Evolutionary conservation across 2,797 vertebrate genomes (phyloP), one percentile per base, ranked within the genome.

Genomic region (Pipistrellus pipistrellus): DNA sequence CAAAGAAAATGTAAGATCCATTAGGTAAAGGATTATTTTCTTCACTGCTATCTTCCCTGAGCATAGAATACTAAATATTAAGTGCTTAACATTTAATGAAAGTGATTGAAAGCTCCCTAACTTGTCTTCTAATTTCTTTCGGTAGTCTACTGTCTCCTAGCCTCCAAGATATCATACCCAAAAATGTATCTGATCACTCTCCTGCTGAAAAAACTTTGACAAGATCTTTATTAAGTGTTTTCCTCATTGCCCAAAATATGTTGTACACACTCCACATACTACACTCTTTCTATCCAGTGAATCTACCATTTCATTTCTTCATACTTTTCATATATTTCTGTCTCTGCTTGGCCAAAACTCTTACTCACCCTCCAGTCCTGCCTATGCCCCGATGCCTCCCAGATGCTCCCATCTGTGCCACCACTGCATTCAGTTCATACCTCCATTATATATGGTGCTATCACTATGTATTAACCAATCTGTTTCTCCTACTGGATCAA

Each of bases 31-130:
- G 8, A 82, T 35, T 66, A 85, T 88, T 82, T 73, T 86, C 72
- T 76, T 85, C 68, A 78, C 8, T 85, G 62, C 32, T 95, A 13
- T 62, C 30, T 76, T 90, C 32, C 35, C 68, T 8, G 3, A 83
- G 41, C 32, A 38, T 68, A 91, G 38, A 89, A 41, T 80, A 85
- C 44, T 73, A 87, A 91, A 78, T 92, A 95, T n/a, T 48, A 68
- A 7, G 11, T 57, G 20, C 46, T 73, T 80, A n/a, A 46, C 73
- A 51, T 44, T 93, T 91, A 76, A 80, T 20, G 30, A 83, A 94
- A 88, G 62, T 77, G 10, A 90, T 1, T 85, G 21, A 71, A 92
- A 95, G 57, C n/a, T 59, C 68, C 35, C 51, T 94, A 41, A 71
- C 3, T 92, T 80, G 23, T 81, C 68, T 90, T 68, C 46, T 76